phyloP scores from a whole-genome alignment of 2,113 vertebrate genomes.

The Ictalurus punctatus region DNA sequence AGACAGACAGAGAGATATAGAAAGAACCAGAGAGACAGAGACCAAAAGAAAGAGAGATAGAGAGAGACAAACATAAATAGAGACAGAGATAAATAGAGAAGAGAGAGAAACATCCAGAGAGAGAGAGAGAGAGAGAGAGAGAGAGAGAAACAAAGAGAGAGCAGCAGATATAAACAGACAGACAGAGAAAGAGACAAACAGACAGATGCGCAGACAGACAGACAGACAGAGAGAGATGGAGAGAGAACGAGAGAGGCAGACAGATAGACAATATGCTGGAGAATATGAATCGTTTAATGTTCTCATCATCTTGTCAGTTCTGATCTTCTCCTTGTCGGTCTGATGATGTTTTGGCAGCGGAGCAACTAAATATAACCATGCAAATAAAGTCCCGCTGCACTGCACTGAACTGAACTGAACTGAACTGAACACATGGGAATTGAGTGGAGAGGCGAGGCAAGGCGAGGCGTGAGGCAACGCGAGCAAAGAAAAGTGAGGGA shows the following conservation, averaged over 20 bases:
- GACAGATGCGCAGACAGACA: not conserved
- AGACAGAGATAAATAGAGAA: not conserved
- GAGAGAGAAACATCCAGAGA: not conserved
- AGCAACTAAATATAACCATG: constrained; percentile 1
- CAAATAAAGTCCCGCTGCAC: not conserved
- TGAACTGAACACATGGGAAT: not conserved
- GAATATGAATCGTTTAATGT: not conserved
- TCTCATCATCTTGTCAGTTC: constrained; percentile 23
- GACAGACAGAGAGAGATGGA: not conserved
- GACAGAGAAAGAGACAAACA: not conserved
- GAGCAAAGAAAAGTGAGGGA: not conserved
- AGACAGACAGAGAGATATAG: not conserved
- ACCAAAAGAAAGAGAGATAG: not conserved
- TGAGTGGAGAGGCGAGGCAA: not conserved
- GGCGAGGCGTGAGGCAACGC: not conserved
- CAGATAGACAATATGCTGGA: not conserved
- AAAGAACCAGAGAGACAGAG: not conserved
- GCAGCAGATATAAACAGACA: not conserved
- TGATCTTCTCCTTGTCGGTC: not conserved
- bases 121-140: not conserved
- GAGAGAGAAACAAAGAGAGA: not conserved
- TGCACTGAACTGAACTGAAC: not conserved
- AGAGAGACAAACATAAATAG: not conserved
- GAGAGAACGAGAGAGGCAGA: not conserved
- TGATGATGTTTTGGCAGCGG: constrained; percentile 1